Evolutionary conservation across 1,140 invertebrate genomes (phyloP).

Genomic region (Hylaeus volcanicus): DNA sequence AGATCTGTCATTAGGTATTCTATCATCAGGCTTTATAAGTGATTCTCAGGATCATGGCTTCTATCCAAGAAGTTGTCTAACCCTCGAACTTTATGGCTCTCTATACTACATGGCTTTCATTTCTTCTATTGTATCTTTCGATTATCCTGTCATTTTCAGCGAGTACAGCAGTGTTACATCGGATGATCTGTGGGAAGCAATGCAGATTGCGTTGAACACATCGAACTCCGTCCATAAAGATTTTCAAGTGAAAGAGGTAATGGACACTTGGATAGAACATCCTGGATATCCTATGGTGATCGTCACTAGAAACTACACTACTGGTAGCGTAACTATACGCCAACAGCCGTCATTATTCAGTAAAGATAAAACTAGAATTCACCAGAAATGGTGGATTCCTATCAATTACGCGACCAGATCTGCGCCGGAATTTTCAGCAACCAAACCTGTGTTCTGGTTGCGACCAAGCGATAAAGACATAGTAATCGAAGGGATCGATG

Average conservation of each 20-base stretch:
- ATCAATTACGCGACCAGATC: constrained; percentile 78
- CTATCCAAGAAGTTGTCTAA: no score
- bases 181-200: constrained; percentile 86
- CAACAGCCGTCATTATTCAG: constrained; percentile 65
- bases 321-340: constrained; percentile 75
- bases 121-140: no score
- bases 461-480: constrained; percentile 63
- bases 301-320: constrained; percentile 78
- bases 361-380: not conserved
- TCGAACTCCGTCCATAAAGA: constrained; percentile 67
- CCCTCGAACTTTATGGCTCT: no score
- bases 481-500: constrained; percentile 72
- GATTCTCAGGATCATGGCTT: no score
- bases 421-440: constrained; percentile 73
- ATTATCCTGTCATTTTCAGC: constrained; percentile 54
- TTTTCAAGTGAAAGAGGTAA: constrained; percentile 79
- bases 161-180: constrained; percentile 82
- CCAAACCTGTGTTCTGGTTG: constrained; percentile 76
- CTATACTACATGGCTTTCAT: no score
- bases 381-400: constrained; percentile 62
- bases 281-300: constrained; percentile 86
- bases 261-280: constrained; percentile 87
- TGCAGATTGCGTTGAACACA: constrained; percentile 82
- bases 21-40: no score
- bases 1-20: no score